A percentile compares a stretch with the other conserved stretches of the same genome.
These are phyloP conservation scores for Ctenicera cuprea DNA, from an alignment of 2,888 invertebrate genomes.

Conservation along the genomic window DNA sequence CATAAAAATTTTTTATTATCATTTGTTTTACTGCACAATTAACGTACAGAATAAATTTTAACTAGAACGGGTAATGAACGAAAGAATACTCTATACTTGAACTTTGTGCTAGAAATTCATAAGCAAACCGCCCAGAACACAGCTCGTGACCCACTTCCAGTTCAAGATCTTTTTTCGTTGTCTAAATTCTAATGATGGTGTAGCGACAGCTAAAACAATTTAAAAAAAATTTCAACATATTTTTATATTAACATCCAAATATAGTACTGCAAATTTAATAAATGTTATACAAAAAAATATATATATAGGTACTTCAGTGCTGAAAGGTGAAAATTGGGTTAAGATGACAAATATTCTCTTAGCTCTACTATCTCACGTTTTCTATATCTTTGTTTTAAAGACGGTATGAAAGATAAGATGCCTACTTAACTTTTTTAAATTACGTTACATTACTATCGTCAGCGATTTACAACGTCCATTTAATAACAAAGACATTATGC, in stretches of 20 bases:
- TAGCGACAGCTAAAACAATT: not conserved
- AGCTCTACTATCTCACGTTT: not conserved
- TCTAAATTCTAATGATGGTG: too few relatives aligned
- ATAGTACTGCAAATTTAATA: too few relatives aligned
- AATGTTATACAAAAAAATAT: too few relatives aligned
- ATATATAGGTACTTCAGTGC: too few relatives aligned
- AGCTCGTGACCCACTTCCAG: slow-evolving; percentile 33
- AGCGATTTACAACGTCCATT: not conserved
- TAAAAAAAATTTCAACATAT: too few relatives aligned
- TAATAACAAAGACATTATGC: not conserved
- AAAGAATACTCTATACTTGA: slow-evolving; percentile 31
- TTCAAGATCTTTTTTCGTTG: slow-evolving; percentile 11
- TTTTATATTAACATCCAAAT: too few relatives aligned
- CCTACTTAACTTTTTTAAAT: slow-evolving; percentile 4
- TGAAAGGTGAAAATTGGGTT: slow-evolving; percentile 22
- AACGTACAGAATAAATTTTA: not conserved
- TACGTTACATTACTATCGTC: not conserved
- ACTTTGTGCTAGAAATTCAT: slow-evolving; percentile 44
- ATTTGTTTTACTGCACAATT: too few relatives aligned
- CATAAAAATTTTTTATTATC: too few relatives aligned
- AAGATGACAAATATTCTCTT: slow-evolving; percentile 1
- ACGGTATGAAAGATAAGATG: not conserved
- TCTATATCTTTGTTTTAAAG: slow-evolving; percentile 7
- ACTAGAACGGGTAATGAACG: slow-evolving; percentile 20
- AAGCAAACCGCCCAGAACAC: slow-evolving; percentile 23